phyloP scores from a whole-genome alignment of 2,797 vertebrate species.

The Allobates femoralis region DNA sequence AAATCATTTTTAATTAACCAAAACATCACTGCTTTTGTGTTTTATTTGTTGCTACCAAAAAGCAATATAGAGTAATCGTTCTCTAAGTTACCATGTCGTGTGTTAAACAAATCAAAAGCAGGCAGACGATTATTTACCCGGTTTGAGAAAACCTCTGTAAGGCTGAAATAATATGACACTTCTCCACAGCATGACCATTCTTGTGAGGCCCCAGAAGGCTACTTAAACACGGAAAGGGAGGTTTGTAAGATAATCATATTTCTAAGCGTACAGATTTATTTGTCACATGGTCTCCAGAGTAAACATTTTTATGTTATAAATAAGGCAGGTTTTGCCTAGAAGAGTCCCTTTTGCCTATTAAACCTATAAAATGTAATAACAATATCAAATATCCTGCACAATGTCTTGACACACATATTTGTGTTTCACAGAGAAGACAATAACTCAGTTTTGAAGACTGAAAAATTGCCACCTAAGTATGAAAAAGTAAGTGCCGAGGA shows the following conservation, averaged over 20 bases:
- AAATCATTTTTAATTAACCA: constrained; percentile 50
- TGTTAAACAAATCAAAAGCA: constrained; percentile 62
- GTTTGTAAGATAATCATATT: constrained; percentile 57
- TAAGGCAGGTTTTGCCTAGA: constrained; percentile 56
- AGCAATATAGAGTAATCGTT: constrained; percentile 27
- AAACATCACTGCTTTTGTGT: constrained; percentile 13
- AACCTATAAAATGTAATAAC: constrained; percentile 54
- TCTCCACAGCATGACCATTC: constrained; percentile 54
- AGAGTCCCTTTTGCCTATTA: constrained; percentile 53
- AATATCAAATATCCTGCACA: constrained; percentile 52
- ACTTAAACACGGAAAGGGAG: constrained; percentile 56
- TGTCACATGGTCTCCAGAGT: constrained; percentile 51
- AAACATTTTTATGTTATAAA: constrained; percentile 57
- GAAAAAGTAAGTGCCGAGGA: constrained; percentile 49
- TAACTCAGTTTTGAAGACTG: constrained; percentile 28
- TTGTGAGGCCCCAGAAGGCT: constrained; percentile 54
- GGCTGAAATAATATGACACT: constrained; percentile 61
- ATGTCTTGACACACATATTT: constrained; percentile 57
- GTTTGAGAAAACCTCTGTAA: constrained; percentile 45
- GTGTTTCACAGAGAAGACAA: constrained; percentile 32
- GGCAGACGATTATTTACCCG: constrained; percentile 58
- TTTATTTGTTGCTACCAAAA: constrained; percentile 31
- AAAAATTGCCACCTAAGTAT: constrained; percentile 47
- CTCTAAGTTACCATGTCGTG: constrained; percentile 49
- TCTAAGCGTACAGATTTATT: constrained; percentile 49